Base-by-base conservation (phyloP, 2,888 invertebrate species). In the Erebia ligea region DNA sequence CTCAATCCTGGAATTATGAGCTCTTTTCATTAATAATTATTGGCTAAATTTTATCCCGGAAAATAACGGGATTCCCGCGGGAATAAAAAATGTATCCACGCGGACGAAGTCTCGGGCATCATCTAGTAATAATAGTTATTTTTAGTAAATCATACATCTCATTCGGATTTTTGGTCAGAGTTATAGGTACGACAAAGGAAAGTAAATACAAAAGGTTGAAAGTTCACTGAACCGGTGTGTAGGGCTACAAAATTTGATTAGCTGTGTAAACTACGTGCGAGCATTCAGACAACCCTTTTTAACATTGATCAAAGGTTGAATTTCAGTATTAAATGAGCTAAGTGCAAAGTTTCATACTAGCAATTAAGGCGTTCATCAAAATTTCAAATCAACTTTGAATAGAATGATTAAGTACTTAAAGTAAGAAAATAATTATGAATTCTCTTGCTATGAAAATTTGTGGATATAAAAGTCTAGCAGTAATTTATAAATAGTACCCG, bases 231-330 rank as follows among this genome's bases (percentile, higher is more conserved):
- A 76, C 78, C 82, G 81, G 81, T 84, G 84, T 84, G 82, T 83
- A 80, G 76, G 82, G 80, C 80, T 78, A 79, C 80, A 78, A 81
- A 84, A 87, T 87, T 86, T 86, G 82, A 87, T 86, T 86, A 85
- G 81, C 82, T 83, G 79, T 78, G 84, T 77, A 84, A 86, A 86
- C 84, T 85, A 84, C 84, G 85, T 83, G 85, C 81, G 83, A 77
- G 79, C 79, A 80, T 79, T 82, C 82, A 81, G 82, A 81, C 84
- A 81, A 79, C 81, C 77, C 84, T 84, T 86, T 87, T 86, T 83
- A 86, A 80, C 77, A 81, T 79, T 77, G 81, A 83, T 85, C 82
- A 83, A 81, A 83, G 81, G 79, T 78, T 71, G 67, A 68, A 74
- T 69, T 75, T 70, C 67, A 70, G 72, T 68, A 76, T 72, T 75